Percentiles rank a stretch among this genome's conserved stretches.
Conservation (phyloP, 2,888 invertebrate species). For the Standfussiana lucernea region DNA sequence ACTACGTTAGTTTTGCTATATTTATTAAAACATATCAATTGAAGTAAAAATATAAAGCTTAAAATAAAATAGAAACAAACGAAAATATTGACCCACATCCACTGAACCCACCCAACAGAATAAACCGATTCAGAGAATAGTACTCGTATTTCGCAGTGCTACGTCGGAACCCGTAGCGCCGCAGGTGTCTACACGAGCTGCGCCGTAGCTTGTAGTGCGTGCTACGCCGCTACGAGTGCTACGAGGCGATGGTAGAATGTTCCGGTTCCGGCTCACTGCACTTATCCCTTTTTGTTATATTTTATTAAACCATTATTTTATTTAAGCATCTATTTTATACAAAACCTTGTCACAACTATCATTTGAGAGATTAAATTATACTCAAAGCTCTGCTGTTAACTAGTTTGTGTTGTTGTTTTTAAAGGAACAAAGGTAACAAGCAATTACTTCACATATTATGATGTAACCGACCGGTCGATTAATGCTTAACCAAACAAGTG, state of each 20-base stretch:
- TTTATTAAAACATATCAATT: background rate
- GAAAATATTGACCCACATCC: conserved; percentile 28
- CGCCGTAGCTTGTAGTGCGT: conserved; percentile 9
- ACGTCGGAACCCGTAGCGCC: conserved; percentile 37
- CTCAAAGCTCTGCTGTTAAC: background rate
- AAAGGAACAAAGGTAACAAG: background rate
- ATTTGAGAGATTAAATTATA: background rate
- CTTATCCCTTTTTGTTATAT: conserved; percentile 57
- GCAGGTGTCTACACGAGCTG: conserved; percentile 41
- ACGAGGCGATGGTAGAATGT: conserved; percentile 64
- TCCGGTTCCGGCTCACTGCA: conserved; percentile 66
- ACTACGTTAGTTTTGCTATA: background rate
- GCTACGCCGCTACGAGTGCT: conserved; percentile 65
- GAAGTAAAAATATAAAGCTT: background rate
- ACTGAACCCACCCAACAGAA: too few relatives aligned
- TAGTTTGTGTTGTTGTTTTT: too few relatives aligned
- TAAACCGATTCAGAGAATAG: conserved; percentile 63
- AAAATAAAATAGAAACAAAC: conserved; percentile 16
- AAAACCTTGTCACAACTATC: background rate
- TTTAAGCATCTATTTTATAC: background rate
- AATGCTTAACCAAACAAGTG: background rate
- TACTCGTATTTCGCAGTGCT: conserved; percentile 62
- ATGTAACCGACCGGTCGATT: background rate
- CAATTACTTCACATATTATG: background rate
- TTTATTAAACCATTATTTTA: conserved; percentile 8